Conservation (phyloP, 2,888 invertebrate genomes). For the Tachina lurida region DNA sequence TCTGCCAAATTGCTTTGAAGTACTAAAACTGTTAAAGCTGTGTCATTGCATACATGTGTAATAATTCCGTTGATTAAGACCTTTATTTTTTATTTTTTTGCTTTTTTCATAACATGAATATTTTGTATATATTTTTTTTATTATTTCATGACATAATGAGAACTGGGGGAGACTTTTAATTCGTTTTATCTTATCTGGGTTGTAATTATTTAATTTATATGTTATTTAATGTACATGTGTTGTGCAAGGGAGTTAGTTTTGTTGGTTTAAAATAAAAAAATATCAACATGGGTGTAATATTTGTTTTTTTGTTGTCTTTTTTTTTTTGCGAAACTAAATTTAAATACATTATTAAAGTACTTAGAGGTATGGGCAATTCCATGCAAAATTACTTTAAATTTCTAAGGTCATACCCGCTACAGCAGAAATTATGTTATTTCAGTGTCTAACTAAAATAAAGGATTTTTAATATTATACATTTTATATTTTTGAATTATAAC, state of each 20-base stretch:
- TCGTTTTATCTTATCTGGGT: background rate
- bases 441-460: no score
- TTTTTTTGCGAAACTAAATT: no score
- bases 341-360: no score
- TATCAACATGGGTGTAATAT: background rate
- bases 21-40: slow-evolving; percentile 15
- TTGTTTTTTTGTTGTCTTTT: no score
- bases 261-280: background rate
- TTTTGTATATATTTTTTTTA: background rate
- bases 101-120: background rate
- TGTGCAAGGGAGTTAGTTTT: background rate
- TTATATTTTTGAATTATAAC: no score
- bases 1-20: background rate
- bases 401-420: no score
- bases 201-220: slow-evolving; percentile 30
- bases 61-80: background rate
- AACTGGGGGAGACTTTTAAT: background rate
- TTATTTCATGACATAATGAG: slow-evolving; percentile 8
- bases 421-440: no score
- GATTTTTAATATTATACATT: no score
- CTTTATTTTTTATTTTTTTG: background rate
- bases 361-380: no score
- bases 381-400: no score
- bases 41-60: slow-evolving; percentile 10
- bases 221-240: background rate